Evolutionary conservation across 2,888 invertebrate species (phyloP), one percentile per base, ranked within the genome.

Genomic region (Drosophila basisetae): DNA sequence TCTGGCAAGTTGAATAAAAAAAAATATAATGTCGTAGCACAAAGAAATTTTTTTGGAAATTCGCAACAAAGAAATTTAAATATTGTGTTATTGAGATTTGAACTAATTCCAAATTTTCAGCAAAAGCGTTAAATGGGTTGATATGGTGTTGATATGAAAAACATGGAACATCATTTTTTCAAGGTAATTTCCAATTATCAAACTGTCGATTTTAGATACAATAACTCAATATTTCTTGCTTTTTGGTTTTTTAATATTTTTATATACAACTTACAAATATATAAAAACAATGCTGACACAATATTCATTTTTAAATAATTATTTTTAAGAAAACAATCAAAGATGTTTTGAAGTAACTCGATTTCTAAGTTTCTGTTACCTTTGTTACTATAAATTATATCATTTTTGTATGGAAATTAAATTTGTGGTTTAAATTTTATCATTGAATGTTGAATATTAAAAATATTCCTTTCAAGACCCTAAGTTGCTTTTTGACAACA

Each of bases 1-100:
- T 62, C 7, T 49, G 76, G 30, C 73, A 67, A 52, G 33, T 54
- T 30, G 30, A 43, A 10, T n/a, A 62, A 37, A 60, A 43, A 43
- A 22, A 43, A 6, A 43, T n/a, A 2, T n/a, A 11, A 11, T 43
- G 5, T n/a, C 10, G 5, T 11, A 41, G 5, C n/a, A 11, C 10
- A 41, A 41, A 2, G 11, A 7, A 43, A 1, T 1, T 41, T n/a
- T 10, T 22, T 10, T 41, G 10, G 10, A 11, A 22, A 3, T 43
- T 6, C 22, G 4, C 7, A 22, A 47, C 22, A 47, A 3, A 22
- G 4, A 13, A 22, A 4, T 13, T 13, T 22, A 0, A 7, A 22
- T 4, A 47, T 22, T 43, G 6, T 11, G 6, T 11, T 1, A 22
- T 22, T 16, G 13, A 9, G 11, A 22, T 22, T 22, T 2, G 0